A percentile compares a stretch with the other conserved stretches of the same genome.
Evolutionary conservation across 2,888 invertebrate genomes (phyloP).

Genomic region (Podabrus alpinus): DNA sequence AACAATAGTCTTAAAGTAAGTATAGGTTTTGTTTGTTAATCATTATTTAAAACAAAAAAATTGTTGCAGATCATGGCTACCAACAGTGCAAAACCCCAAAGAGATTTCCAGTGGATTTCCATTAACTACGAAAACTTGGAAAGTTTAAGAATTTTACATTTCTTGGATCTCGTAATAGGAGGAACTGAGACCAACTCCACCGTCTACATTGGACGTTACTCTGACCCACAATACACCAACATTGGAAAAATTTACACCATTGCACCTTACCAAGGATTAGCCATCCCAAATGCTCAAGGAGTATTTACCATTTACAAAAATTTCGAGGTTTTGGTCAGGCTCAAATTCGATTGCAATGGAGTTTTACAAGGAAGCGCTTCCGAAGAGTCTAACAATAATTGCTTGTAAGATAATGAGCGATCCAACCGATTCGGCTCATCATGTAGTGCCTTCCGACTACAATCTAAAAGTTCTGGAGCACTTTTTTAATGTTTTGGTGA

Average conservation of each 20-base stretch:
- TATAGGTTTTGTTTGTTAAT: not conserved
- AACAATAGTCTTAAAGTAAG: not conserved
- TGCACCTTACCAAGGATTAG: not conserved
- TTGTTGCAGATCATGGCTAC: not conserved
- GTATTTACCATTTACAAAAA: too few species aligned
- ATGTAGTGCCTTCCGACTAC: too few species aligned
- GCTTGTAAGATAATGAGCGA: too few species aligned
- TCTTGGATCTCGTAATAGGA: not conserved
- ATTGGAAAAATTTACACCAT: constrained; percentile 5
- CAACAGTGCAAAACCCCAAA: not conserved
- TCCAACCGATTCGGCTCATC: too few species aligned
- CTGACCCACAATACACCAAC: not conserved
- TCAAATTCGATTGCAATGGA: too few species aligned
- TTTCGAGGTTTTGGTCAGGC: too few species aligned
- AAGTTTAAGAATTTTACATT: not conserved
- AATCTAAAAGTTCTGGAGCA: too few species aligned
- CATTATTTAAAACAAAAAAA: not conserved
- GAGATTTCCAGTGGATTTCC: not conserved
- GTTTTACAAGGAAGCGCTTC: too few species aligned
- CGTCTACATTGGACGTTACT: not conserved
- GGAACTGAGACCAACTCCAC: not conserved
- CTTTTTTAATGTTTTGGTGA: too few species aligned
- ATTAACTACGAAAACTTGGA: not conserved
- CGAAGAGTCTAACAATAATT: too few species aligned
- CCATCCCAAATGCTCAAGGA: too few species aligned